Base-by-base conservation (phyloP, 2,888 invertebrate genomes). In the Drosophila seclusa region DNA sequence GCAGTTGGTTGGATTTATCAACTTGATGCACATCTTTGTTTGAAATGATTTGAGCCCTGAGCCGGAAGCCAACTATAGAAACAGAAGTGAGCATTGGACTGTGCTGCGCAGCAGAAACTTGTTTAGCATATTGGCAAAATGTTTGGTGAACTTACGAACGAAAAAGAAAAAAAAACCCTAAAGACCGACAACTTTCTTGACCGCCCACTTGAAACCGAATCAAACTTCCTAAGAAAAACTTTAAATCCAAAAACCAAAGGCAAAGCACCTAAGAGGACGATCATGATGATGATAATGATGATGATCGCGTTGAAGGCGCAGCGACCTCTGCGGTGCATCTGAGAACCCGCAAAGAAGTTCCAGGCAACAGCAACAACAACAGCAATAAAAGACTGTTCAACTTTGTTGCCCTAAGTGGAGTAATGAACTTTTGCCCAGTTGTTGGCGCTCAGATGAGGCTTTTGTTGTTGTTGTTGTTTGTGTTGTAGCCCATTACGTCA, bases 101-200 rank as follows among this genome's bases (percentile, higher is more conserved):
- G 2, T 50, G 40, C 21, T 53, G 40, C 32, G 40, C 52, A 48
- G 27, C 42, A n/a, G 24, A 76, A 85, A 89, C 87, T 78, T 89
- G 87, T 83, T 87, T 87, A 87, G 87, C 87, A 87, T 87, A 87
- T 87, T 83, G 85, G 77, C 62, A 77, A 84, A 78, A 71, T 78
- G 77, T 76, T 87, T 80, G 53, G 72, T 66, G 55, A 29, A 76
- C 74, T 87, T 80, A 65, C 77, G 7, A 55, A 54, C 24, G n/a
- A 38, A 38, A 27, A 38, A 24, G 24, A 27, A 52, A 18, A 45
- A 73, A 29, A 53, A 54, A 27, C 29, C 40, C 18, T 40, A 42
- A 42, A 71, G 79, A 74, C 70, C 68, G 69, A 81, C 68, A 79
- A 89, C 87, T 87, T 89, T 89, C 87, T 87, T 89, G 87, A 89